Conservation (phyloP, 2,797 vertebrate genomes). For the Geotrypetes seraphini region DNA sequence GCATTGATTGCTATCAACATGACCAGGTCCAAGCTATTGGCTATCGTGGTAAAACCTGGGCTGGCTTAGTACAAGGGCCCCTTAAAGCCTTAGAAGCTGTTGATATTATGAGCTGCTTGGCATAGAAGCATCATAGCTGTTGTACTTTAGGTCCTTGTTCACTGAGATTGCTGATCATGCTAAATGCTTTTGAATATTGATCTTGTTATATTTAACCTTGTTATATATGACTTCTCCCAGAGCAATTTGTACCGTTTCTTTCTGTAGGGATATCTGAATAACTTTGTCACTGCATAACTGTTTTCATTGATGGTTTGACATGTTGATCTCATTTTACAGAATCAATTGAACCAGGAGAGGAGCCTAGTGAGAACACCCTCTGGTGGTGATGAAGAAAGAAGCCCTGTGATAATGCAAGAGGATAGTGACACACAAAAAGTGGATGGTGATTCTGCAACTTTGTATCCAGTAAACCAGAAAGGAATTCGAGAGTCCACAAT, state of each 20-base stretch:
- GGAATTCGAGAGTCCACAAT: constrained; percentile 7
- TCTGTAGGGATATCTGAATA: background rate
- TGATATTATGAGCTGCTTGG: too few species aligned
- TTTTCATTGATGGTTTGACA: too few species aligned
- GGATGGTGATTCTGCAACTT: background rate
- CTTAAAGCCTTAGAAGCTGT: too few species aligned
- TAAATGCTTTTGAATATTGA: too few species aligned
- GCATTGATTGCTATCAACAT: too few species aligned
- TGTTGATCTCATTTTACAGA: constrained; percentile 43
- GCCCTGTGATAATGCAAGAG: constrained; percentile 40
- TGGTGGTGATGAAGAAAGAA: constrained; percentile 52
- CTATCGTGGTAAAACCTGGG: too few species aligned
- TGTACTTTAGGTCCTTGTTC: too few species aligned
- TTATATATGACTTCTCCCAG: background rate
- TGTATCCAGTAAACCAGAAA: background rate
- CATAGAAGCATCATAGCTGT: too few species aligned
- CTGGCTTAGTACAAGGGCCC: too few species aligned
- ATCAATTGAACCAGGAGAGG: constrained; percentile 56
- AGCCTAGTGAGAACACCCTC: constrained; percentile 49
- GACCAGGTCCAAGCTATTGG: too few species aligned
- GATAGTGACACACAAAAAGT: constrained; percentile 34
- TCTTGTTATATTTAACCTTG: constrained; percentile 2
- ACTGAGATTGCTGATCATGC: too few species aligned
- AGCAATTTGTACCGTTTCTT: background rate
- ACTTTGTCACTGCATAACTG: background rate